Evolutionary conservation across 2,888 invertebrate genomes (phyloP).

Genomic region (Emesis castigata): DNA sequence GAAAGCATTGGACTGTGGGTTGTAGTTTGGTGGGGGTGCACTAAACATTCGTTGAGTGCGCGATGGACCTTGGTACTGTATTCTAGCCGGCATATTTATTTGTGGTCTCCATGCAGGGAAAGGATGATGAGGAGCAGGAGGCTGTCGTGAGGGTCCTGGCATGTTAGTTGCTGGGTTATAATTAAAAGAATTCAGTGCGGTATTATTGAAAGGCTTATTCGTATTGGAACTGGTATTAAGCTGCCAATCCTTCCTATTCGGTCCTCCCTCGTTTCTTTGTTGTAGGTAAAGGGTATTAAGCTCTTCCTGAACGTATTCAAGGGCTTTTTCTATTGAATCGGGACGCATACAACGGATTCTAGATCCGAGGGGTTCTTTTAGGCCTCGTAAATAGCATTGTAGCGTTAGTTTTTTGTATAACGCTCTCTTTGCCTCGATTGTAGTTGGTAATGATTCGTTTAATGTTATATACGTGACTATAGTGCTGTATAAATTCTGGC

Average conservation of each 20-base stretch:
- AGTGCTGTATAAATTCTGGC: background rate
- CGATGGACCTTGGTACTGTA: too few species aligned
- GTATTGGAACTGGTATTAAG: too few species aligned
- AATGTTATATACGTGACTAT: background rate
- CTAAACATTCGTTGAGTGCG: constrained; percentile 4
- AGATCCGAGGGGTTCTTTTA: background rate
- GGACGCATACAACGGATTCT: background rate
- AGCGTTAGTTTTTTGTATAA: background rate
- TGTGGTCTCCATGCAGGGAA: too few species aligned
- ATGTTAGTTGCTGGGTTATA: too few species aligned
- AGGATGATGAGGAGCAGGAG: too few species aligned
- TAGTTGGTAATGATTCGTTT: background rate
- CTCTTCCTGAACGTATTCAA: background rate
- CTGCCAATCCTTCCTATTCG: background rate
- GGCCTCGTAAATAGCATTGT: background rate
- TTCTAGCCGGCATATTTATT: too few species aligned
- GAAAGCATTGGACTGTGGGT: background rate
- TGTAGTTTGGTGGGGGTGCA: constrained; percentile 24
- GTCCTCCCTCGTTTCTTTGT: background rate
- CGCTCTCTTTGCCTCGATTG: background rate
- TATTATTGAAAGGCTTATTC: too few species aligned
- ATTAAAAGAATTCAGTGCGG: too few species aligned
- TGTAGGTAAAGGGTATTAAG: background rate
- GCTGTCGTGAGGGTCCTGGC: too few species aligned
- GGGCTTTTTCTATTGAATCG: background rate